These are phyloP conservation scores for Schizotus pectinicornis DNA, from an alignment of 2,888 invertebrate species.

Conservation along the genomic window DNA sequence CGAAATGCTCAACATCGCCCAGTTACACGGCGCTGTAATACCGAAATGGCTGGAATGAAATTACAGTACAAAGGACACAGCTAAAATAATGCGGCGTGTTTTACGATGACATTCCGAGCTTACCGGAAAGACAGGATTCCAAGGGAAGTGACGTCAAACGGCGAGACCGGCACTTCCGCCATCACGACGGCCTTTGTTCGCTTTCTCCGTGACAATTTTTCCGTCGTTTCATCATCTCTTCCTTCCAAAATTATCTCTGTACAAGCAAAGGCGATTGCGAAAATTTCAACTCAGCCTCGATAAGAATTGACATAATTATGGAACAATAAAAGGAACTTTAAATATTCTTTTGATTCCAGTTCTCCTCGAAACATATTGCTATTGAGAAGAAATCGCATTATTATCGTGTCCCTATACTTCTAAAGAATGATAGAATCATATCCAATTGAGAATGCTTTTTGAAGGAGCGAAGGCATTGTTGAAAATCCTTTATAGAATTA, in stretches of 20 bases:
- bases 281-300: no score
- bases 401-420: no score
- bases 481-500: no score
- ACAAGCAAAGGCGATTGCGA: no score
- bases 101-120: conserved; percentile 31
- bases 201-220: conserved; percentile 25
- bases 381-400: no score
- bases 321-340: background rate
- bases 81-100: conserved; percentile 26
- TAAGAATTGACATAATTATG: no score
- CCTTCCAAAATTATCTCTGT: background rate
- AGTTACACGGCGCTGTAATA: background rate
- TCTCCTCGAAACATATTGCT: background rate
- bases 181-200: conserved; percentile 25
- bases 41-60: conserved; percentile 14
- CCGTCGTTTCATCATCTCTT: conserved; percentile 3
- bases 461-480: no score
- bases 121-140: conserved; percentile 41
- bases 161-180: conserved; percentile 37
- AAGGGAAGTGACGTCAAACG: conserved; percentile 41
- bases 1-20: no score
- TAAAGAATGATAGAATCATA: no score
- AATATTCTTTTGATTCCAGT: background rate
- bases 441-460: no score
- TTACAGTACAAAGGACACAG: conserved; percentile 25